Evolutionary conservation across 2,888 invertebrate genomes (phyloP), one percentile per base, ranked within the genome.

Genomic region (Andrena haemorrhoa): DNA sequence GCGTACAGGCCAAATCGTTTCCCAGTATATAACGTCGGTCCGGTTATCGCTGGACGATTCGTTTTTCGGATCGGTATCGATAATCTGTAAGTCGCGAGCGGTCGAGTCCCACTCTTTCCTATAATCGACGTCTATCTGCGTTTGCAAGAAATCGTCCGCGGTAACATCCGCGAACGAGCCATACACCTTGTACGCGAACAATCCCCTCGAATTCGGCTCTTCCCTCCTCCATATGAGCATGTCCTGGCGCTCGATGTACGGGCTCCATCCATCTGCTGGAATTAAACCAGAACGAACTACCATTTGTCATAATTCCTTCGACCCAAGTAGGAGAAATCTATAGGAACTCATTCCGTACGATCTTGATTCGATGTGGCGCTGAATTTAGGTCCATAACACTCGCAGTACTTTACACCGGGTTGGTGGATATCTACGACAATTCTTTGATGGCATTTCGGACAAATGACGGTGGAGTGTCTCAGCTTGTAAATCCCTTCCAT

Each of bases 141-240:
- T 97, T 83, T 96, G 96, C 0, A 98, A 94, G 93, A 98, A 98
- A 92, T 98, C 97, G 73, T 95, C 95, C 0, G 98, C 97, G 0
- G 95, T 94, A 1, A 98, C 96, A 89, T 98, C 98, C 69, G 96
- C 94, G 91, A 97, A 98, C 0, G 96, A 95, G 0, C 97, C 98
- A 94, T 97, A 98, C 0, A 98, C 97, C 96, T 98, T 98, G 91
- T 98, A 98, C 20, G 97, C 96, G 91, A 96, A 98, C 49, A 97
- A 94, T 0, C 97, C 97, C 0, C 95, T 94, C 0, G 95, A 95
- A 63, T 95, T 95, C 87, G 96, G 93, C 82, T 94, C 96, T 90
- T 96, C 96, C 87, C 96, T 96, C 78, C 97, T 95, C 98, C 98
- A 98, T 51, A 98, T 96, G 16, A 97, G 94, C 91, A 98, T 96